These are phyloP conservation scores for Lucilia cuprina DNA, from an alignment of 1,140 invertebrate genomes.

Conservation along the genomic window DNA sequence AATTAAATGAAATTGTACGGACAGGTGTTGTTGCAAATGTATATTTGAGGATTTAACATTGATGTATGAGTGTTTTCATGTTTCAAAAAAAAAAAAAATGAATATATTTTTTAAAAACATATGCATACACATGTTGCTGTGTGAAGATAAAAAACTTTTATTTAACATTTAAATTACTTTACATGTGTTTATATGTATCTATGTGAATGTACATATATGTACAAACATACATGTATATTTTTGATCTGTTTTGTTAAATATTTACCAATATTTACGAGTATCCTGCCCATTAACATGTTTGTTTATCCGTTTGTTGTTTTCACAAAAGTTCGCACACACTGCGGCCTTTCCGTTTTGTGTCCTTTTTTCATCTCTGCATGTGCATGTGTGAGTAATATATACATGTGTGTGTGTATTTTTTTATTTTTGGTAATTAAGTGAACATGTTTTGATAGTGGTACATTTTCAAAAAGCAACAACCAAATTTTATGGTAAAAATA, in stretches of 20 bases:
- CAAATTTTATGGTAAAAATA: background rate
- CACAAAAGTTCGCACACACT: background rate
- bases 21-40: background rate
- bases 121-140: no score
- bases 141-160: background rate
- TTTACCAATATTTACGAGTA: constrained; percentile 6
- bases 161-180: background rate
- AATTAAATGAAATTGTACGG: background rate
- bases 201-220: background rate
- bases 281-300: constrained; percentile 1
- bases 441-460: background rate
- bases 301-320: constrained; percentile 5
- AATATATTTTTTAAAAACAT: no score
- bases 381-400: no score
- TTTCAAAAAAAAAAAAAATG: no score
- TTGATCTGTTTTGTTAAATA: background rate
- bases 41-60: background rate
- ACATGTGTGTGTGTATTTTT: background rate
- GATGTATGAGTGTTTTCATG: background rate
- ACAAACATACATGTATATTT: background rate
- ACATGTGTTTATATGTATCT: background rate
- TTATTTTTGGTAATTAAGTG: background rate
- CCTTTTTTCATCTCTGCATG: background rate
- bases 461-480: background rate
- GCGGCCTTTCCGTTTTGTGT: background rate